phyloP scores from a whole-genome alignment of 1,140 invertebrate genomes.

The Gonioctena quinquepunctata region DNA sequence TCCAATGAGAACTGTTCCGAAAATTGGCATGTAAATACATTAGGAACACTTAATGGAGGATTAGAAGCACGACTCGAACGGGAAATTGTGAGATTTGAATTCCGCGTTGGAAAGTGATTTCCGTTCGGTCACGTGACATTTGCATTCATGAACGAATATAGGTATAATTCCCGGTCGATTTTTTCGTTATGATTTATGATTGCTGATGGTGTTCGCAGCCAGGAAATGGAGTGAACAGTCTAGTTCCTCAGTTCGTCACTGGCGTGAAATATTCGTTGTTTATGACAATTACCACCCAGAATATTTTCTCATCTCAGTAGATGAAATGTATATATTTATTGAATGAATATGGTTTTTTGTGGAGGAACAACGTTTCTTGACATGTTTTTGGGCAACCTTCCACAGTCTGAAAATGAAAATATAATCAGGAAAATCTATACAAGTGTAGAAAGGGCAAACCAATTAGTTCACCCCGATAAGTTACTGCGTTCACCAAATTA shows the following conservation, averaged over 20 bases:
- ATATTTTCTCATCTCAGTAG: too few relatives aligned
- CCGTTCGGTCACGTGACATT: slow-evolving; percentile 40
- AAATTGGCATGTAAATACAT: slow-evolving; percentile 46
- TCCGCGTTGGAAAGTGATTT: slow-evolving; percentile 43
- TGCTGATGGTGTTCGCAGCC: background rate
- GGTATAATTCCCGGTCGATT: background rate
- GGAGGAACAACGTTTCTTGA: too few relatives aligned
- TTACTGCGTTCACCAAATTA: too few relatives aligned
- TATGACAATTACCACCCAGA: background rate
- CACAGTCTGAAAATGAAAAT: too few relatives aligned
- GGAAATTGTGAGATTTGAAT: slow-evolving; percentile 53
- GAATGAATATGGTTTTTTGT: too few relatives aligned
- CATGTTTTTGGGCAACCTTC: too few relatives aligned
- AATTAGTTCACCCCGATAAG: too few relatives aligned
- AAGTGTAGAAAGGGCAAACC: too few relatives aligned
- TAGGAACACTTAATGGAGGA: slow-evolving; percentile 44
- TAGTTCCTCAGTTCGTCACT: background rate
- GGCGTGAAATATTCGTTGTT: background rate
- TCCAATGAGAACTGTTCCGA: background rate
- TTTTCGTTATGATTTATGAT: slow-evolving; percentile 14
- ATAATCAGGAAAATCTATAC: too few relatives aligned
- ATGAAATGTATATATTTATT: too few relatives aligned
- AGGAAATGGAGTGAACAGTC: background rate
- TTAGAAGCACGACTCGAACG: slow-evolving; percentile 48
- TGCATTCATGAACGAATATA: slow-evolving; percentile 18